Base-by-base conservation (phyloP, 2,888 invertebrate species). In the Drosophila imparisetae region DNA sequence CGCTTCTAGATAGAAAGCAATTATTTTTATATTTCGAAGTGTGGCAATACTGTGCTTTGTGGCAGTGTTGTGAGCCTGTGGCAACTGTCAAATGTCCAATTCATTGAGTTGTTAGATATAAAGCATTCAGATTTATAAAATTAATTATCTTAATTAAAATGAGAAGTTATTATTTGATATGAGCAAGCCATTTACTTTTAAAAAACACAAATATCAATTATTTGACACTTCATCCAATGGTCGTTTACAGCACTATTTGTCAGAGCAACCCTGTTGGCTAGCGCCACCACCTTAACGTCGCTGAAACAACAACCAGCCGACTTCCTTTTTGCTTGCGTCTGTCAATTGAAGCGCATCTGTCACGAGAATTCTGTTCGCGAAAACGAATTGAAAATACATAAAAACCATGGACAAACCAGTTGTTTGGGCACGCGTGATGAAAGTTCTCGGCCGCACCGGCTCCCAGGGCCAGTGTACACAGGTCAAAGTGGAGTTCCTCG, bases 381-480 rank as follows among this genome's bases (percentile, higher is more conserved):
- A 45, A 77, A 75, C 64, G 67, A 40, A 32, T 57, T 27, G 38
- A 61, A 60, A 40, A 27, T 24, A 58, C 34, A 42, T 18, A 58
- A 21, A 34, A 61, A 77, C 42, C 49, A 97, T 97, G 97, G 97
- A 97, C 93, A 97, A 97, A 94, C 97, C 97, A 90, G 96, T 96
- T 88, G 97, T 97, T 93, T 95, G 96, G 89, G 97, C 97, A 86
- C 96, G 97, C 94, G 99, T 99, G 68, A 97, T 98, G 87, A 99
- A 99, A 94, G 98, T 99, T 91, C 95, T 99, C 92, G 99, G 99
- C 75, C 97, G 99, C 92, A 99, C 99, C 81, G 99, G 99, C 75
- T 99, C 99, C 90, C 99, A 99, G 94, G 99, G 99, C 91, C 99
- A 99, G 94, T 99, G 99, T 96, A 99, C 99, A 70, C 99, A 99